Base-by-base conservation (phyloP, 2,113 vertebrate genomes). In the Neopipo cinnamomea region DNA sequence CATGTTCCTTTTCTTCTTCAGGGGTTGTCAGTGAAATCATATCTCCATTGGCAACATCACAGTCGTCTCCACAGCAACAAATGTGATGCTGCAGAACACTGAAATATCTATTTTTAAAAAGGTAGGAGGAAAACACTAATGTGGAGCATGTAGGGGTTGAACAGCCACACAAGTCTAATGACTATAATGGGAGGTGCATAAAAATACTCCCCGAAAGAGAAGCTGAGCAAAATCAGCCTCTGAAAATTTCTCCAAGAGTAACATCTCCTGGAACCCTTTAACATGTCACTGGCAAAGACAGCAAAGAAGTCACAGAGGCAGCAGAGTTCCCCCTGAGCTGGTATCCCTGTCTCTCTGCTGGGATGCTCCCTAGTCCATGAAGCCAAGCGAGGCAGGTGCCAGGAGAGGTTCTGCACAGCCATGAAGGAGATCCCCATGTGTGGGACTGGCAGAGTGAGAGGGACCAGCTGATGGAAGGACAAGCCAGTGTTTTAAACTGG, bases 11-110 rank as follows among this genome's bases (percentile, higher is more conserved):
- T 80, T 90, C 82, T 84, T 55, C 81, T 75, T 93, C 9, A 33
- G 82, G 84, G 85, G 49, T 50, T 76, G 68, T 41, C 85, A 68
- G 50, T 56, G 79, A 86, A 95, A 83, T 75, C 88, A 81, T 14
- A 93, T 97, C 93, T 90, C 95, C 88, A 94, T 93, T 71, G 92
- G 95, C 95, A 96, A 96, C 93, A 91, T 81, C 90, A 96, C 95
- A 92, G 77, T 65, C 25, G 3, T 96, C 92, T 81, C 95, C 92
- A 94, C 95, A 95, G 95, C 92, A 96, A 96, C 92, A 86, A 94
- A 94, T 89, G 78, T 83, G 92, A 93, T 97, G 93, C 93, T 86
- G 85, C 70, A 89, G 80, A 86, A 90, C 2, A 0, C 67, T 28
- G 47, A 95, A 93, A 95, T 84, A 25, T 67, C 96, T 96, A 95